Conservation (phyloP, 2,888 invertebrate species). For the Sylvicola cinctus region DNA sequence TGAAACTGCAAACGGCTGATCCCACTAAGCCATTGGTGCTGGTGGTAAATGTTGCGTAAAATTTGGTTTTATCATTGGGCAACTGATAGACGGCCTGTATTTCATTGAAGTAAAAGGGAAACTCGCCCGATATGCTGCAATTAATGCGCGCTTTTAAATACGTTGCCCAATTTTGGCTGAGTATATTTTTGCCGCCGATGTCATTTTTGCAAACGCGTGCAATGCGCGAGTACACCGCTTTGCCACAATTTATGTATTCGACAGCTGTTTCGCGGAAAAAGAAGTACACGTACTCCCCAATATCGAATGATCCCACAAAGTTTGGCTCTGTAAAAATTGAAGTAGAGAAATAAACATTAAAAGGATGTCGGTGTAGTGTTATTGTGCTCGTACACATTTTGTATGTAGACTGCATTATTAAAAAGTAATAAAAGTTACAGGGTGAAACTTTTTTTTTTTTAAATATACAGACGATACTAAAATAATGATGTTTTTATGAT, state of each 20-base stretch:
- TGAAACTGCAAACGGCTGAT: constrained; percentile 91
- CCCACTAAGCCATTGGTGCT: constrained; percentile 90
- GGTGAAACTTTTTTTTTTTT: no score
- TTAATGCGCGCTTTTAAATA: constrained; percentile 88
- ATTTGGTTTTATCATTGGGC: constrained; percentile 71
- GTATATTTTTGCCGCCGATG: constrained; percentile 82
- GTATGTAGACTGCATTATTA: no score
- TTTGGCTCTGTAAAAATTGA: constrained; percentile 57
- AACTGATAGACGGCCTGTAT: constrained; percentile 92
- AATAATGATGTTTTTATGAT: no score
- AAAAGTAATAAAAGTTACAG: no score
- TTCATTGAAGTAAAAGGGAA: constrained; percentile 97
- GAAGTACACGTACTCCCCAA: constrained; percentile 85
- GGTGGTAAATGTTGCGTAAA: constrained; percentile 93
- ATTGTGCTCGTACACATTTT: no score
- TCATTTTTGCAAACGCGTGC: constrained; percentile 93
- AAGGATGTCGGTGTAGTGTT: no score
- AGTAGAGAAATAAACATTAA: no score
- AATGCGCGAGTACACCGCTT: constrained; percentile 88
- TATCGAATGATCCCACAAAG: constrained; percentile 91
- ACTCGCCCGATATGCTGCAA: constrained; percentile 93
- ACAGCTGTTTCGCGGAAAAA: constrained; percentile 96
- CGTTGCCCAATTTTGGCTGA: constrained; percentile 90
- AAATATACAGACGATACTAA: no score
- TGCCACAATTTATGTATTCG: constrained; percentile 90